These are phyloP conservation scores for Pseudobourletiella spinata DNA, from an alignment of 1,140 invertebrate genomes.

Conservation along the genomic window DNA sequence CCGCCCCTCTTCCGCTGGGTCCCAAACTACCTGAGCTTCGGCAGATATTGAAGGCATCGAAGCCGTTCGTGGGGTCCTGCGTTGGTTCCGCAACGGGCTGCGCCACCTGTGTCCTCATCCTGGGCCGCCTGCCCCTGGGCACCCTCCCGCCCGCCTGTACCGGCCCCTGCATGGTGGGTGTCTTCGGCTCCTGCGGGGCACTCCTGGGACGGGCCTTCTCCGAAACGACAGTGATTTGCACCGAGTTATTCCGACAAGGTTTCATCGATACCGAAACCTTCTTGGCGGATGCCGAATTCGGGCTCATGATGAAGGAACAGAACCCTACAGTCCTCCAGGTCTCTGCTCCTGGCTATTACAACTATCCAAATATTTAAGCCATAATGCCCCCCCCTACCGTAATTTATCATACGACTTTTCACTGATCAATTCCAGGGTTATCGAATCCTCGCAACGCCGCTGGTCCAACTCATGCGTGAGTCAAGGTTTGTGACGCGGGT, in stretches of 20 bases:
- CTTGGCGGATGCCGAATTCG: slow-evolving; percentile 34
- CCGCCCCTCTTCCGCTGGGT: slow-evolving; percentile 9
- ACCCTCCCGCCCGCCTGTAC: slow-evolving; percentile 30
- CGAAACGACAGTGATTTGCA: slow-evolving; percentile 35
- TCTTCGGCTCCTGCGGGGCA: slow-evolving; percentile 30
- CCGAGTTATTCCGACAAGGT: slow-evolving; percentile 33
- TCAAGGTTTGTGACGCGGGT: slow-evolving; percentile 16
- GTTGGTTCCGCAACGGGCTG: slow-evolving; percentile 32
- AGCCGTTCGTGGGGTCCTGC: slow-evolving; percentile 34
- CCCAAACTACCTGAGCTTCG: slow-evolving; percentile 32
- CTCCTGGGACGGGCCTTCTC: slow-evolving; percentile 32
- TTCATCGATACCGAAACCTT: slow-evolving; percentile 30
- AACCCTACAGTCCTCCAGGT: slow-evolving; percentile 22
- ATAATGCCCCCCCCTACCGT: not conserved
- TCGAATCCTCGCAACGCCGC: slow-evolving; percentile 25
- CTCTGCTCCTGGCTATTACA: too few relatives aligned
- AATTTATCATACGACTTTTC: not conserved
- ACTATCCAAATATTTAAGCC: not conserved
- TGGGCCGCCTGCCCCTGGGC: slow-evolving; percentile 30
- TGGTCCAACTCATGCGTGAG: slow-evolving; percentile 27
- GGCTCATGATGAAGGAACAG: slow-evolving; percentile 1
- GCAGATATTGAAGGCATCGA: slow-evolving; percentile 30
- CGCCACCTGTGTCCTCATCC: slow-evolving; percentile 30
- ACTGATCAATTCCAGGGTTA: slow-evolving; percentile 23
- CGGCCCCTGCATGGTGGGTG: slow-evolving; percentile 34